phyloP scores from a whole-genome alignment of 2,888 invertebrate species.

The Drosophila emarginata region DNA sequence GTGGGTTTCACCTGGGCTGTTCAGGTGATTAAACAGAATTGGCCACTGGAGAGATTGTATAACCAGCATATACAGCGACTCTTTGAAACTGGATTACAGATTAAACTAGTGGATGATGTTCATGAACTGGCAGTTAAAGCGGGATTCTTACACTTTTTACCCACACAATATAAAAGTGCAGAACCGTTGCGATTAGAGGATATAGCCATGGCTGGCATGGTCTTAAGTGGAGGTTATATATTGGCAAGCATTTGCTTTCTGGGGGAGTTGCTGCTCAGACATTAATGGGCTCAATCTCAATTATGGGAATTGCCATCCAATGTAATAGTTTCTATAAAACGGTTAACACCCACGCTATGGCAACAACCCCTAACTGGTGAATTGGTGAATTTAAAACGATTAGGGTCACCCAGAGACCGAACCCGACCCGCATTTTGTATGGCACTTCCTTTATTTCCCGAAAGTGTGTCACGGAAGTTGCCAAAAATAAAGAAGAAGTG shows the following conservation, averaged over 20 bases:
- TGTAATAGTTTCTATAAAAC: slow-evolving; percentile 28
- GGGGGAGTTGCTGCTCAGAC: slow-evolving; percentile 23
- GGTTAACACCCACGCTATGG: slow-evolving; percentile 71
- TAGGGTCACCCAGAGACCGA: slow-evolving; percentile 62
- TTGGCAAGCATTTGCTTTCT: slow-evolving; percentile 34
- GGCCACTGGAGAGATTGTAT: slow-evolving; percentile 29
- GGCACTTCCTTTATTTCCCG: slow-evolving; percentile 56
- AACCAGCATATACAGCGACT: slow-evolving; percentile 29
- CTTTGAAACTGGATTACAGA: slow-evolving; percentile 34
- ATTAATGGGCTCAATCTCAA: slow-evolving; percentile 63
- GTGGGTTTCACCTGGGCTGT: slow-evolving; percentile 38
- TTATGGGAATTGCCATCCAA: slow-evolving; percentile 58
- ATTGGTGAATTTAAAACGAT: slow-evolving; percentile 70
- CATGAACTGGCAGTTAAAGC: slow-evolving; percentile 42
- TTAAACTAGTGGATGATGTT: slow-evolving; percentile 29
- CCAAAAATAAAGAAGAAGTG: slow-evolving; percentile 45
- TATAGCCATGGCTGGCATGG: slow-evolving; percentile 40
- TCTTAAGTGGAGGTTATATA: slow-evolving; percentile 29
- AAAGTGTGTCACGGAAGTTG: slow-evolving; percentile 65
- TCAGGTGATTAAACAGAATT: slow-evolving; percentile 50
- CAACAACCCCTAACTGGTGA: slow-evolving; percentile 55
- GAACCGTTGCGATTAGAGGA: slow-evolving; percentile 34
- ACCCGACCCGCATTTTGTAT: slow-evolving; percentile 55
- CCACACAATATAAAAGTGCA: slow-evolving; percentile 25
- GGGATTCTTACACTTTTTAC: slow-evolving; percentile 40